Percentiles rank a stretch among this genome's conserved stretches.
phyloP scores from a whole-genome alignment of 1,140 invertebrate genomes.

The Venturia canescens region DNA sequence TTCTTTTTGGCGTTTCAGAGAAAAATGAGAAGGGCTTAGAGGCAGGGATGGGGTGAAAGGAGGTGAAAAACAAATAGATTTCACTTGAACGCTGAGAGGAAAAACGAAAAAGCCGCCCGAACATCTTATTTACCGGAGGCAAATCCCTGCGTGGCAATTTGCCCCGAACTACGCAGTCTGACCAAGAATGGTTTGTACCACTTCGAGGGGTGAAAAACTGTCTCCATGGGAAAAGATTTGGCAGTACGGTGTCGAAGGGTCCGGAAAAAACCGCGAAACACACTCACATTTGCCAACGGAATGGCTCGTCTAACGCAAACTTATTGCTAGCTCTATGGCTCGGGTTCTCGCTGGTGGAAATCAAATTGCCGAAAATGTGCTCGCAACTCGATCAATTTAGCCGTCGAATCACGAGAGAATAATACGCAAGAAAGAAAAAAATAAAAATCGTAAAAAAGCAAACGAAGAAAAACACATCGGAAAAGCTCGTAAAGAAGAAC shows the following conservation, averaged over 20 bases:
- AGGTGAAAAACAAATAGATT: not conserved
- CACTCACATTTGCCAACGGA: too few species aligned
- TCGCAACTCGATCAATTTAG: constrained; percentile 25
- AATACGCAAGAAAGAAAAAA: too few species aligned
- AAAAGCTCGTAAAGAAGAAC: not conserved
- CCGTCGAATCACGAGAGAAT: too few species aligned
- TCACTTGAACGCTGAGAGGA: not conserved
- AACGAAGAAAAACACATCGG: not conserved
- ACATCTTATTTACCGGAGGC: not conserved
- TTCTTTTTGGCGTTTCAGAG: too few species aligned
- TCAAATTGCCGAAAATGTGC: constrained; percentile 10
- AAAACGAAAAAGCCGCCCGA: not conserved
- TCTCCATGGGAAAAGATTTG: not conserved
- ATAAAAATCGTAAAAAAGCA: too few species aligned
- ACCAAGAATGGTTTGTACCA: not conserved
- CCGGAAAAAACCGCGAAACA: not conserved
- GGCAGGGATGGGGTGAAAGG: not conserved
- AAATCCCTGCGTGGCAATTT: not conserved
- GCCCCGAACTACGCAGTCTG: too few species aligned
- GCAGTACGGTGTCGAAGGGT: not conserved
- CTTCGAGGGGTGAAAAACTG: not conserved
- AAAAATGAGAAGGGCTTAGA: too few species aligned
- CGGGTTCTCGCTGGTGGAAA: not conserved
- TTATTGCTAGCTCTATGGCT: not conserved
- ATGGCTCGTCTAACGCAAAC: not conserved